Conservation (phyloP, 2,888 invertebrate genomes). For the Phoenoteleia sp. region DNA sequence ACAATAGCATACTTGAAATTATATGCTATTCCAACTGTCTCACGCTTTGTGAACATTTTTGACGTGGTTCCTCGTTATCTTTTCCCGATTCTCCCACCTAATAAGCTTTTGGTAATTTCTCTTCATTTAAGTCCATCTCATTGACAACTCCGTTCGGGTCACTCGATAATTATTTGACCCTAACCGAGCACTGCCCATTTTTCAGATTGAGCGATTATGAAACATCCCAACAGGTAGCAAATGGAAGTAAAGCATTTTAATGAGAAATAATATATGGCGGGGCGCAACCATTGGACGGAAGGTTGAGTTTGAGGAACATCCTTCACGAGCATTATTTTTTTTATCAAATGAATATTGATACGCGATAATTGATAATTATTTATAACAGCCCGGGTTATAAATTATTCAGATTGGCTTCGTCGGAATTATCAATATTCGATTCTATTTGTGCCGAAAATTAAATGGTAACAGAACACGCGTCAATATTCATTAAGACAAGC, state of each 20-base stretch:
- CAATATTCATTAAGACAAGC: no score
- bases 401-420: constrained; percentile 26
- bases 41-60: neutral
- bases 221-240: constrained; percentile 45
- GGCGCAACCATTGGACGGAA: neutral
- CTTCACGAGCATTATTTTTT: constrained; percentile 5
- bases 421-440: constrained; percentile 34
- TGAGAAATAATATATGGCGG: constrained; percentile 42
- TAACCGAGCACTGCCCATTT: constrained; percentile 10
- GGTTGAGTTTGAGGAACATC: constrained; percentile 31
- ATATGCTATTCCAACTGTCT: neutral
- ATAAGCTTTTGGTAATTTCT: constrained; percentile 5
- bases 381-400: neutral
- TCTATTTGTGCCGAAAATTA: constrained; percentile 10
- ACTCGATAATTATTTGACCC: constrained; percentile 28
- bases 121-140: constrained; percentile 5
- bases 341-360: neutral
- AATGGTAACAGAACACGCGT: neutral
- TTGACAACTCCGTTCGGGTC: constrained; percentile 28
- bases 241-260: constrained; percentile 19
- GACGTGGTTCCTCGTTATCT: constrained; percentile 4
- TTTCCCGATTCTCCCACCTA: neutral
- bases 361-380: constrained; percentile 37
- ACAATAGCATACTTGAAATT: constrained; percentile 26
- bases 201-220: constrained; percentile 30